Evolutionary conservation across 2,113 vertebrate genomes (phyloP), one percentile per base, ranked within the genome.

Genomic region (Nothobranchius kuhntae): DNA sequence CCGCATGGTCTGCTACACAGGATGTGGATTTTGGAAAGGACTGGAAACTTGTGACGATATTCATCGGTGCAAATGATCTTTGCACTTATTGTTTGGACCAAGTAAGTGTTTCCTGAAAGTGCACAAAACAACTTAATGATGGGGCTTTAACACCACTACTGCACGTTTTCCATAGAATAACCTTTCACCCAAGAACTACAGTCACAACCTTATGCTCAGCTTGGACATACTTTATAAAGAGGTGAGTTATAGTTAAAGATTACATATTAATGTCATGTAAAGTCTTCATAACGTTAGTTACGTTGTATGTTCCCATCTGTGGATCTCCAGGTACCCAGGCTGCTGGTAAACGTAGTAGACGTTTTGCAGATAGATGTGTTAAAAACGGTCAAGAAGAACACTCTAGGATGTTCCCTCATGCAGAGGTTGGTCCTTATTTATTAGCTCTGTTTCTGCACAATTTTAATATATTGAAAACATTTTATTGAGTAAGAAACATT

Each of bases 1-100:
- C 9, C 56, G 15, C 53, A 55, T 9, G 71, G 65, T 13, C 13
- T 58, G 8, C 42, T 57, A 46, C 13, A 67, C 77, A 98, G 96
- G 66, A 90, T 17, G 93, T 98, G 71, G 81, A 95, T 82, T 94
- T 95, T 83, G 70, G 94, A 46, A 78, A 91, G 3, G 96, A 98
- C 75, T 99, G 97, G 96, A 98, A 99, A 89, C 86, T 99, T 76
- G 86, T 96, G 78, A 98, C 96, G 0, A 50, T 99, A 77, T 91
- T 97, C 14, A 63, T 95, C 44, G 97, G 96, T 53, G 81, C 63
- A 74, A 94, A 86, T 0, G 96, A 98, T 81, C 83, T 99, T 47
- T 99, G 97, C 78, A 85, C 89, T 40, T 95, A 95, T 84, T 98
- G 96, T 62, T 61, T 84, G 48, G 87, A 95, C 65, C 92, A 93